Evolutionary conservation across 2,888 invertebrate genomes (phyloP), one percentile per base, ranked within the genome.

Genomic region (Crossocerus cetratus): DNA sequence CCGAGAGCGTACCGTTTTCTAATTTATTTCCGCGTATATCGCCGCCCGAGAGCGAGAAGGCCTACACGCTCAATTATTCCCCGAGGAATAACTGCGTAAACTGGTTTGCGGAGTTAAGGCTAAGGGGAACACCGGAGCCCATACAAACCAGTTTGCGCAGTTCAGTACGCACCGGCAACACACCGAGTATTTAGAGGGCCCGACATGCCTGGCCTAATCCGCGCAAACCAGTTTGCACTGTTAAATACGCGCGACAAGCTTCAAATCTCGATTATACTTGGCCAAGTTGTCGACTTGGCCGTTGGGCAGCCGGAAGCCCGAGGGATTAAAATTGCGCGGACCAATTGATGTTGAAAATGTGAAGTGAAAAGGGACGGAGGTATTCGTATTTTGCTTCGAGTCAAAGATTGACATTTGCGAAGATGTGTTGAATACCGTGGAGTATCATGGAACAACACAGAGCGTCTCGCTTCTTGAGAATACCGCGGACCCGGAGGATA

Each of bases 61-160:
- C 76, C 76, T 72, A 76, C 72, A 70, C 77, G 76, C 63, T 76
- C 76, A 77, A 77, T 77, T 77, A 77, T 77, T 70, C 76, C 68
- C 49, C 67, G 55, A 55, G 76, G 73, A 77, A 74, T 73, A 77
- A 73, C 69, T 66, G 76, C 69, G 76, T 72, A 77, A 77, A 77
- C 76, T 76, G 77, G 76, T 77, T 76, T 73, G 70, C 73, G 53
- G 66, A 68, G 77, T 70, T 73, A 57, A 76, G 73, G 67, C 63
- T 63, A 65, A 68, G 69, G 67, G 64, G 65, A 72, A 66, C 49
- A 32, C 16, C 72, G 58, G 67, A 66, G 59, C 76, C 76, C 70
- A 76, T 68, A 60, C 69, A 76, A 77, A 76, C 76, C 76, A 76
- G 76, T 77, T 76, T 76, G 70, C 65, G 72, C 73, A 70, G 70